These are phyloP conservation scores for Heliconius congener DNA, from an alignment of 1,140 invertebrate species.

Conservation along the genomic window DNA sequence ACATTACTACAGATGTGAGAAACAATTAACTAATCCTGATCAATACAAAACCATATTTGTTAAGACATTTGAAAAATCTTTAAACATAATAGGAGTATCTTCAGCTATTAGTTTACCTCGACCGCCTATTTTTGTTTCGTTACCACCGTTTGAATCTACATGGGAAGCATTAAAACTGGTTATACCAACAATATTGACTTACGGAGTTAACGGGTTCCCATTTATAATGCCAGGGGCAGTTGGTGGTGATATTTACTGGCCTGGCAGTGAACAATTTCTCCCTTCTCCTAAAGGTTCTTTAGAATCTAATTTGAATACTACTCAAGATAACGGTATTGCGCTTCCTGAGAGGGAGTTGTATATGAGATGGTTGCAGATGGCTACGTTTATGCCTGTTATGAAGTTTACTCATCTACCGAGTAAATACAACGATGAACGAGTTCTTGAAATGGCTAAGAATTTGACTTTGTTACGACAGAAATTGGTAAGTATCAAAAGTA, in stretches of 20 bases:
- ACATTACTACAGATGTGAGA: slow-evolving; percentile 89
- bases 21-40: slow-evolving; percentile 89
- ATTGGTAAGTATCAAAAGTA: slow-evolving; percentile 77
- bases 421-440: slow-evolving; percentile 89
- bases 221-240: slow-evolving; percentile 96
- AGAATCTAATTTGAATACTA: slow-evolving; percentile 56
- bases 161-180: slow-evolving; percentile 94
- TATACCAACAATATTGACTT: slow-evolving; percentile 92
- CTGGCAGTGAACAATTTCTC: slow-evolving; percentile 80
- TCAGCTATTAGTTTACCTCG: slow-evolving; percentile 90
- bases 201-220: slow-evolving; percentile 94
- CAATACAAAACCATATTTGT: slow-evolving; percentile 89
- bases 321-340: slow-evolving; percentile 82
- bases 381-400: slow-evolving; percentile 95
- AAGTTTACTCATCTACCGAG: slow-evolving; percentile 94
- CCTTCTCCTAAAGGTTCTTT: slow-evolving; percentile 64
- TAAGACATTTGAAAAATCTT: slow-evolving; percentile 83
- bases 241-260: slow-evolving; percentile 89
- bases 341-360: slow-evolving; percentile 93
- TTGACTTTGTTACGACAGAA: slow-evolving; percentile 89
- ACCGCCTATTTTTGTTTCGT: slow-evolving; percentile 91
- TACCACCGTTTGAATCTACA: slow-evolving; percentile 92
- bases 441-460: slow-evolving; percentile 89
- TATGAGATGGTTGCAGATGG: slow-evolving; percentile 95
- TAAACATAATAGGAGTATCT: slow-evolving; percentile 91